Percentiles rank a stretch among this genome's conserved stretches.
phyloP scores from a whole-genome alignment of 2,888 invertebrate genomes.

The Gibbula magus region DNA sequence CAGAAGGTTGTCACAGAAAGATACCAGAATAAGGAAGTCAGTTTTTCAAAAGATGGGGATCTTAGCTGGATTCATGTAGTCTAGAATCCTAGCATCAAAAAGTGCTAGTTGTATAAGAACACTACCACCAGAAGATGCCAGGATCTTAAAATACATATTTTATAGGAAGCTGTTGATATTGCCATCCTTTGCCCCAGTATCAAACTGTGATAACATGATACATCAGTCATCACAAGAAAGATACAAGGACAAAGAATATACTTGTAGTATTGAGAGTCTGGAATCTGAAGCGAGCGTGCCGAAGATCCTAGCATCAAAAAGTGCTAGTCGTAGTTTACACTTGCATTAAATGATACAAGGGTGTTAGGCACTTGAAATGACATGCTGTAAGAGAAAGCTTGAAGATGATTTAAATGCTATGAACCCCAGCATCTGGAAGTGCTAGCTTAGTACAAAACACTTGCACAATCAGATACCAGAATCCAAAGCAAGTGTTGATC shows the following conservation, averaged over 20 bases:
- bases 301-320: slow-evolving; percentile 10
- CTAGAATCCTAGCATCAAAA: too few species aligned
- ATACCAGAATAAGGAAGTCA: background rate
- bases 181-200: background rate
- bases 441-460: too few species aligned
- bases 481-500: background rate
- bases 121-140: too few species aligned
- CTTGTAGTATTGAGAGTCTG: too few species aligned
- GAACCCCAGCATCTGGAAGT: slow-evolving; percentile 27
- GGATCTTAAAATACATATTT: too few species aligned
- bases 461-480: background rate
- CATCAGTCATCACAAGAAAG: slow-evolving; percentile 22
- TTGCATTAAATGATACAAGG: slow-evolving; percentile 1
- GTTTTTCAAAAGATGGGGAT: too few species aligned
- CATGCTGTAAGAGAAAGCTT: too few species aligned
- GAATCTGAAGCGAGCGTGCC: background rate
- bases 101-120: too few species aligned
- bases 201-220: too few species aligned
- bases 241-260: background rate
- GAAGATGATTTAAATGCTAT: background rate
- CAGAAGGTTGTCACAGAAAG: background rate
- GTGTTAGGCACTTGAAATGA: background rate
- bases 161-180: background rate
- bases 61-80: too few species aligned
- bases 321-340: background rate